Evolutionary conservation across 2,888 invertebrate species (phyloP).

Genomic region (Drosophila robusta): DNA sequence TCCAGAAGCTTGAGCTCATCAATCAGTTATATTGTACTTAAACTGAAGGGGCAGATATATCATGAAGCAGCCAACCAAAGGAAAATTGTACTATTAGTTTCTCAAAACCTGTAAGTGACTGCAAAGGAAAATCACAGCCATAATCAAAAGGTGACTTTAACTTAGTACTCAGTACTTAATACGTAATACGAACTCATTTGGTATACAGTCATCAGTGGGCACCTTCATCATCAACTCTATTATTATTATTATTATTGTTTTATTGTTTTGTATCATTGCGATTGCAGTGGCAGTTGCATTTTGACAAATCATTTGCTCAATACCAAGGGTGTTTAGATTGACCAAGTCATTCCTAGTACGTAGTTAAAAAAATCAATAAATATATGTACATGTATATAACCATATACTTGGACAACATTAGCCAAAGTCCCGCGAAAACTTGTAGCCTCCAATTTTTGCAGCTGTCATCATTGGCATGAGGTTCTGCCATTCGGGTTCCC

Average conservation of each 20-base stretch:
- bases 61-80: not conserved
- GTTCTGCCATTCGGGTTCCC: constrained; percentile 34
- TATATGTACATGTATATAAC: constrained; percentile 5
- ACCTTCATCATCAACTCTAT: constrained; percentile 18
- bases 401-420: constrained; percentile 21
- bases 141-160: constrained; percentile 20
- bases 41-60: not conserved
- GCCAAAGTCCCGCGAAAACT: constrained; percentile 43
- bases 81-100: constrained; percentile 2
- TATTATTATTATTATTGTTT: constrained; percentile 36
- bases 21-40: constrained; percentile 8
- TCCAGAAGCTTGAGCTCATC: constrained; percentile 3
- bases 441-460: constrained; percentile 73
- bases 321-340: constrained; percentile 67
- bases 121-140: constrained; percentile 15
- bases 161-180: constrained; percentile 2
- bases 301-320: constrained; percentile 60
- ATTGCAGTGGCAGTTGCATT: constrained; percentile 23
- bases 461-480: constrained; percentile 55
- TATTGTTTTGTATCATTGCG: constrained; percentile 32
- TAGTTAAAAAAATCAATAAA: constrained; percentile 8
- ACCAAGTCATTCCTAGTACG: constrained; percentile 56
- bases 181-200: constrained; percentile 20
- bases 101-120: not conserved
- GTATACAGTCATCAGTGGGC: constrained; percentile 14